Percentiles rank a stretch among this genome's conserved stretches.
phyloP scores from a whole-genome alignment of 2,888 invertebrate genomes.

The Nephrocerus scutellatus region DNA sequence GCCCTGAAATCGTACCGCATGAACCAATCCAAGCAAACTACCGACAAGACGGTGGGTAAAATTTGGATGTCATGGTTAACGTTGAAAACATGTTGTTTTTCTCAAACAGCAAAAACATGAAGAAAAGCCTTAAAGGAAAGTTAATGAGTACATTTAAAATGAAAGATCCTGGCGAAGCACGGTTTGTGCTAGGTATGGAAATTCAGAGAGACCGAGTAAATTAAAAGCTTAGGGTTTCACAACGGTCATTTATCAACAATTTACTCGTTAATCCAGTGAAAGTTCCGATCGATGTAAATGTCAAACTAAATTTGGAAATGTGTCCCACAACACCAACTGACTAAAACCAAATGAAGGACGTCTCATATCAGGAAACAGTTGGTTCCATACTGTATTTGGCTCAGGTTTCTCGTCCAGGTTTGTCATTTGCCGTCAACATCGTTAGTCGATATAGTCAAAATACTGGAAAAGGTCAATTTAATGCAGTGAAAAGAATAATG shows the following conservation, averaged over 20 bases:
- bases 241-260: slow-evolving; percentile 1
- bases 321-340: slow-evolving; percentile 4
- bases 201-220: no score
- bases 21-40: slow-evolving; percentile 1
- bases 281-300: slow-evolving; percentile 1
- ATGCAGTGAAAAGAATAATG: slow-evolving; percentile 16
- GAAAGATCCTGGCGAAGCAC: slow-evolving; percentile 12
- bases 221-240: background rate
- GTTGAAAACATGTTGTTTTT: slow-evolving; percentile 1
- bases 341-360: slow-evolving; percentile 3
- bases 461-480: slow-evolving; percentile 14
- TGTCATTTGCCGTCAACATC: slow-evolving; percentile 7
- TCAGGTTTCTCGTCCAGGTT: slow-evolving; percentile 3
- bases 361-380: slow-evolving; percentile 5
- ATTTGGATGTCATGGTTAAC: background rate
- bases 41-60: background rate
- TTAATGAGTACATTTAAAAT: slow-evolving; percentile 7
- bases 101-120: background rate
- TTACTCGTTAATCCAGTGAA: background rate
- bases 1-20: slow-evolving; percentile 1
- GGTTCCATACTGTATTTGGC: slow-evolving; percentile 2
- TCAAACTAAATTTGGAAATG: background rate
- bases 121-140: background rate
- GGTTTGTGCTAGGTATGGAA: slow-evolving; percentile 2
- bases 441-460: slow-evolving; percentile 2